Evolutionary conservation across 1,140 invertebrate genomes (phyloP), one percentile per base, ranked within the genome.

Genomic region (Diorhabda sublineata): DNA sequence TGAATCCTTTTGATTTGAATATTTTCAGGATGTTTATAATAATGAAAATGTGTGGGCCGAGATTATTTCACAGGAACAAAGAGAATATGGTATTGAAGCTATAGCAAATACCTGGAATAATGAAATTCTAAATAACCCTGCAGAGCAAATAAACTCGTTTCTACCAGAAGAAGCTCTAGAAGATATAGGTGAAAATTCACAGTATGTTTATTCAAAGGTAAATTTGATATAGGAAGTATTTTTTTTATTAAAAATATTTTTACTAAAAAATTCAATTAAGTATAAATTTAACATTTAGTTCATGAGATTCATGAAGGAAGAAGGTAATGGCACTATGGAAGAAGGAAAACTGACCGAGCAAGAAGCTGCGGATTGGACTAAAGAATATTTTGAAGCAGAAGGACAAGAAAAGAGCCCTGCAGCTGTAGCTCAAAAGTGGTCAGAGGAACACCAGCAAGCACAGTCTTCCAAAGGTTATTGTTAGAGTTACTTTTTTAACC

Each of bases 251-350:
- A 26, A 26, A 26, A 26, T 26, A 26, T 26, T 26, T 26, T 26
- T 26, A 26, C 26, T 26, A 26, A 26, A 26, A 26, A 26, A 26
- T 26, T 26, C 26, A 26, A 26, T 26, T 26, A 26, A 52, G n/a
- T 3, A 52, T 52, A n/a, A 8, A 52, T 57, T 58, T 63, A 42
- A 64, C 8, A 69, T 76, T 61, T 86, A 93, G 84, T 94, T 94
- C 79, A 92, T 94, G 88, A 90, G 90, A 80, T 95, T 94, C 82
- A 92, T 95, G 87, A 87, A 89, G 75, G 87, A 89, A 82, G 88
- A 93, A 71, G 88, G 88, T 76, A 88, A 90, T 73, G 88, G 86
- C 11, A 85, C 88, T 77, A 81, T 85, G 70, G 85, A 83, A 72
- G 77, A 76, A 66, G 75, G 79, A 61, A 83, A 77, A 63, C 66